Percentiles rank a stretch among this genome's conserved stretches.
These are phyloP conservation scores for Phrixothrix hirtus DNA, from an alignment of 2,888 invertebrate species.

Conservation along the genomic window DNA sequence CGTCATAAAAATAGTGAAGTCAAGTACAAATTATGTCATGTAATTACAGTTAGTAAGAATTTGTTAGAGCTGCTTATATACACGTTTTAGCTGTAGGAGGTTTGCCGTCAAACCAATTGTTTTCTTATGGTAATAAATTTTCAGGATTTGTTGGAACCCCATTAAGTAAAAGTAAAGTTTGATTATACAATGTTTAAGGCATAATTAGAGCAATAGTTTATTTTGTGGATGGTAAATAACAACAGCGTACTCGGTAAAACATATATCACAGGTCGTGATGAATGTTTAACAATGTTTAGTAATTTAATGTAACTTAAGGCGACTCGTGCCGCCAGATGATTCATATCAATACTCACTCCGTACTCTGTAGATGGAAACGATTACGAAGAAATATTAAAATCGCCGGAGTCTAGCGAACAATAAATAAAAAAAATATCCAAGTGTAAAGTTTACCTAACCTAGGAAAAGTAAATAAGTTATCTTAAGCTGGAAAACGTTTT, in stretches of 20 bases:
- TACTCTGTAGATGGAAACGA: conserved; percentile 27
- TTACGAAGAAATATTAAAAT: conserved; percentile 29
- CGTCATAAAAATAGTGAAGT: no score
- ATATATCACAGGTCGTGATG: conserved; percentile 39
- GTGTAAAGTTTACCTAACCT: conserved; percentile 12
- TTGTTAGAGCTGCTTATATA: neutral
- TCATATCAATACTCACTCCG: conserved; percentile 36
- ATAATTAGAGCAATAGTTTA: neutral
- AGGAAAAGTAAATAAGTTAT: conserved; percentile 10
- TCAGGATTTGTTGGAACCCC: neutral
- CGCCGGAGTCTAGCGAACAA: conserved; percentile 20
- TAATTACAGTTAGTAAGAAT: neutral
- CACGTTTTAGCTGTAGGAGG: neutral
- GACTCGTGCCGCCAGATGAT: conserved; percentile 42
- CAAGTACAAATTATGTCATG: neutral
- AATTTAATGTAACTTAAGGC: conserved; percentile 42
- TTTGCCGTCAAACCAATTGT: neutral
- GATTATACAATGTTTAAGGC: neutral
- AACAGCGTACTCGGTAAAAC: conserved; percentile 26
- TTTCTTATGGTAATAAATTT: neutral
- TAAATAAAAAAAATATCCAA: conserved; percentile 21
- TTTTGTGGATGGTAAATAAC: conserved; percentile 14
- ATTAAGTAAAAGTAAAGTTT: neutral
- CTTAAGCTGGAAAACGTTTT: neutral
- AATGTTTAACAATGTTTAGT: conserved; percentile 38